phyloP scores from a whole-genome alignment of 2,888 invertebrate genomes.

The Neocrepidodera transversa region DNA sequence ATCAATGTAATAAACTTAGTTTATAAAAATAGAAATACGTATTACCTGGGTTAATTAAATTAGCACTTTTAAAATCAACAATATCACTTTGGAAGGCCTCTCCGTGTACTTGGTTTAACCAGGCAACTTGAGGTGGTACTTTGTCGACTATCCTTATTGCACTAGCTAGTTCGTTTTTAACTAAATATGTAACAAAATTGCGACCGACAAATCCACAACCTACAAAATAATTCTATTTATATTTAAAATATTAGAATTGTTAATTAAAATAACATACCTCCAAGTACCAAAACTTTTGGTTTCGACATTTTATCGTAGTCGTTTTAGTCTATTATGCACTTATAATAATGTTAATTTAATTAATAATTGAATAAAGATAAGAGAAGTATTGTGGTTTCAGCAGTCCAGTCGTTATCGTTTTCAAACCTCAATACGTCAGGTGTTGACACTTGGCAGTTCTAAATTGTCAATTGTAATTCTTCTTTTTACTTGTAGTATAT shows the following conservation, averaged over 20 bases:
- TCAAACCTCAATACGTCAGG: too few species aligned
- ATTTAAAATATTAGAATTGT: background rate
- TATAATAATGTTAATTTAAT: too few species aligned
- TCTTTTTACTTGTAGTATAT: too few species aligned
- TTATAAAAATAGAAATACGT: background rate
- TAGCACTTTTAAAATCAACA: constrained; percentile 90
- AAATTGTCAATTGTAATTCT: too few species aligned
- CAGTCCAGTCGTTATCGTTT: too few species aligned
- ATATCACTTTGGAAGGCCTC: constrained; percentile 73
- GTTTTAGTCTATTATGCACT: too few species aligned
- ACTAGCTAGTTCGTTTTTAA: constrained; percentile 78
- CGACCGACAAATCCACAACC: constrained; percentile 95
- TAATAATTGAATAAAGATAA: too few species aligned
- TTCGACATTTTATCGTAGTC: constrained; percentile 52
- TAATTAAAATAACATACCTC: constrained; percentile 46
- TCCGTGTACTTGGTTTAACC: constrained; percentile 79
- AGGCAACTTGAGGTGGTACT: constrained; percentile 91
- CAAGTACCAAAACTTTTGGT: constrained; percentile 50
- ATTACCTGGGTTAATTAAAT: constrained; percentile 88
- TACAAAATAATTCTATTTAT: constrained; percentile 52
- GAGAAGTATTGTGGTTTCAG: too few species aligned
- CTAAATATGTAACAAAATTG: constrained; percentile 82
- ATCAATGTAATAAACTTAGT: too few species aligned
- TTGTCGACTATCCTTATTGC: constrained; percentile 87
- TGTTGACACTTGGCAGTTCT: too few species aligned